Evolutionary conservation across 30 jellyfish, hydroid and myxozoan genomes (phyloP), one percentile per base, ranked within the genome.

Genomic region (Nemopilema nomurai): DNA sequence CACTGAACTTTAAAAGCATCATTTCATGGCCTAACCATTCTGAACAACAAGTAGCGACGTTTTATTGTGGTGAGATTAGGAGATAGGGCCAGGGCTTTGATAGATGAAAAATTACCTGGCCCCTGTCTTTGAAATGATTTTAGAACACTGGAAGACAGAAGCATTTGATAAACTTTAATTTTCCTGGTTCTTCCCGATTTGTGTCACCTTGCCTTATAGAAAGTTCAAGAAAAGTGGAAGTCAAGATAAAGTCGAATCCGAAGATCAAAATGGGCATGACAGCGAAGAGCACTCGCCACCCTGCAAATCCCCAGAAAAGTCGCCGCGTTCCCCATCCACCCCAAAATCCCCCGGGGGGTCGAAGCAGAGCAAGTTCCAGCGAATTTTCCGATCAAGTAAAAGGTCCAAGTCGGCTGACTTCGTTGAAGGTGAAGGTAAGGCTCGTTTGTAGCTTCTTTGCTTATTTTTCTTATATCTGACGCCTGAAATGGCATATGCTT

Each of bases 261-360:
- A 84, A 32, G 49, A 70, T 26, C 87, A 84, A 69, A 84, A 84
- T 84, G 93, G 87, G 18, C 87, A 84, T 33, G 93, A 74, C n/a
- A 74, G 19, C 33, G 93, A 86, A 25, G 77, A 84, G 16, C 29
- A 84, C 25, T 84, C 93, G 1, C 87, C 93, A 0, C 28, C 79
- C 41, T 51, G 70, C 71, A 33, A 27, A 6, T 84, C 93, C 1
- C 93, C 93, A 24, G 73, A 84, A 62, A 73, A 73, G 41, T 84
- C 93, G 0, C 87, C 82, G 0, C 62, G 85, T 25, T 30, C 93
- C 26, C 93, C 93, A 53, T 25, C 51, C 22, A 73, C 77, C 28
- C 85, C 93, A 8, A 62, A 81, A 53, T 67, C 78, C 1, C 87
- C 87, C 19, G 74, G 74, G 6, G 83, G 70, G 8, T 18, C 85